A percentile compares a stretch with the other conserved stretches of the same genome.
phyloP scores from a whole-genome alignment of 1,140 invertebrate species.

The Bombus superbus region DNA sequence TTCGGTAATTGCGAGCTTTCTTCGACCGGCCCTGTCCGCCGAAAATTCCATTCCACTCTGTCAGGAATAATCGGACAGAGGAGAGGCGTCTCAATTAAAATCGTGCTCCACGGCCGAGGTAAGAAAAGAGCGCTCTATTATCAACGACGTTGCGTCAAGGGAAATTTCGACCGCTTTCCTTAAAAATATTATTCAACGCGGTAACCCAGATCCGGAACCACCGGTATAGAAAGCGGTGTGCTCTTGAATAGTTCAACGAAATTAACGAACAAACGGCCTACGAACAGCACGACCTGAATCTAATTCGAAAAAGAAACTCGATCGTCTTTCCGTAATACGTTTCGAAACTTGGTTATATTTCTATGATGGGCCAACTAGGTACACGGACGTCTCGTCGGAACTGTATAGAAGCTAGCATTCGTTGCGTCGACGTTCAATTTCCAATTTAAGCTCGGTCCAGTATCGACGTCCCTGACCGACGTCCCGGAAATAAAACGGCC shows the following conservation, averaged over 20 bases:
- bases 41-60: neutral
- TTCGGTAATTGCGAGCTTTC: neutral
- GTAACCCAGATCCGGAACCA: constrained; percentile 17
- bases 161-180: neutral
- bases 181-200: constrained; percentile 35
- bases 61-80: neutral
- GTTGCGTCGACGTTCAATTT: neutral
- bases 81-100: constrained; percentile 25
- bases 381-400: neutral
- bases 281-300: neutral
- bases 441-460: neutral
- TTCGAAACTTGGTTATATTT: neutral
- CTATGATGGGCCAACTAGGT: neutral
- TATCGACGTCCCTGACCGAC: constrained; percentile 6
- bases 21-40: neutral
- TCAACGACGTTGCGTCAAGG: neutral
- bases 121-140: neutral
- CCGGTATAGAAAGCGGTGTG: neutral
- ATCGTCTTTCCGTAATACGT: neutral
- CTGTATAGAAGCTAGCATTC: neutral
- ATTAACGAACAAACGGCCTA: neutral
- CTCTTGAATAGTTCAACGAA: neutral
- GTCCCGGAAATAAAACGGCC: constrained; percentile 20
- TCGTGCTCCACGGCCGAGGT: neutral
- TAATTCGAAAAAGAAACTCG: neutral